Conservation (phyloP, 2,888 invertebrate genomes). For the Caenorhabditis afra region DNA sequence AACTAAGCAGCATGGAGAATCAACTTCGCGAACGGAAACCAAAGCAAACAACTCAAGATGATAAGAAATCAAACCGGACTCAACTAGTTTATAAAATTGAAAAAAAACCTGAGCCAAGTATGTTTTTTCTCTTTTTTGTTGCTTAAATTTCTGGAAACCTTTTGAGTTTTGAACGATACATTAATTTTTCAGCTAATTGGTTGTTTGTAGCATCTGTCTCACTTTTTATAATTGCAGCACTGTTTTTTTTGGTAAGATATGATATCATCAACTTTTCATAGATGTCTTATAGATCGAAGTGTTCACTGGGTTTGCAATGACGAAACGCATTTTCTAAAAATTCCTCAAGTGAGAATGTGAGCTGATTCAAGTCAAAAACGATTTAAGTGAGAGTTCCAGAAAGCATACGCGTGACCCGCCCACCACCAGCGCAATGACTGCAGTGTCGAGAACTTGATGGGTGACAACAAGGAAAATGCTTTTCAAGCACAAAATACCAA, state of each 20-base stretch:
- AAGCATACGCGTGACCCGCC: too few relatives aligned
- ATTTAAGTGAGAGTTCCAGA: too few relatives aligned
- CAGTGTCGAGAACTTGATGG: too few relatives aligned
- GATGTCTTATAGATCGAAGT: constrained; percentile 39
- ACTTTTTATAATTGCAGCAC: constrained; percentile 11
- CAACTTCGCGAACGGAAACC: constrained; percentile 44
- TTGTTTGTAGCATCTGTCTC: constrained; percentile 5
- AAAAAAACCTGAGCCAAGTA: constrained; percentile 46
- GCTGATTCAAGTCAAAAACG: neutral
- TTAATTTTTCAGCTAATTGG: constrained; percentile 52
- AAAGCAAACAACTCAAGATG: constrained; percentile 18
- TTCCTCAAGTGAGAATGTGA: neutral
- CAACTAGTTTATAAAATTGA: constrained; percentile 54
- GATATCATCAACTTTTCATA: neutral
- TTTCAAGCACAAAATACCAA: too few relatives aligned
- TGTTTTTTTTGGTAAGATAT: constrained; percentile 15
- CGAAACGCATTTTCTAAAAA: constrained; percentile 27
- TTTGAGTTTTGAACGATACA: too few relatives aligned
- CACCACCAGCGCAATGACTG: too few relatives aligned
- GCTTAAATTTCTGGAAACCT: too few relatives aligned
- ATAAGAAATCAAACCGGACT: constrained; percentile 38
- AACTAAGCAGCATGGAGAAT: constrained; percentile 38
- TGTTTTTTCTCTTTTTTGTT: constrained; percentile 25
- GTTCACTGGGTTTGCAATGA: constrained; percentile 16
- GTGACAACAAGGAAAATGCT: too few relatives aligned